Evolutionary conservation across 2,888 invertebrate genomes (phyloP).

Genomic region (Cerastis leucographa): DNA sequence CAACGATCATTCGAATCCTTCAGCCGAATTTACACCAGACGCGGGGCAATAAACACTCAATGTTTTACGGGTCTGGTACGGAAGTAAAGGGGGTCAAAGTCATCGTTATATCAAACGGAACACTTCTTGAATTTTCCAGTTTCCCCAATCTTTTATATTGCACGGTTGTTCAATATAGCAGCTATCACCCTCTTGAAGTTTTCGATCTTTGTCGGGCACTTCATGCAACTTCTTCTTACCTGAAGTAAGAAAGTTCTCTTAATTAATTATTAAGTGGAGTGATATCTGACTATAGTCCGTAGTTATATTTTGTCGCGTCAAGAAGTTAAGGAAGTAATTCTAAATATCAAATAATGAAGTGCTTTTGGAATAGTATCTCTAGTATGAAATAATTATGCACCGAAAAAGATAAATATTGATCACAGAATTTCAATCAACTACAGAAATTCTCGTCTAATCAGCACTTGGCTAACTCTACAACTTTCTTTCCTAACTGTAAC

Average conservation of each 20-base stretch:
- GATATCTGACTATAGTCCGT: background rate
- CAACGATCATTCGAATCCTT: constrained; percentile 27
- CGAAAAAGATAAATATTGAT: background rate
- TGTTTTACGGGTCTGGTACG: constrained; percentile 51
- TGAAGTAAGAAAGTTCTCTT: constrained; percentile 17
- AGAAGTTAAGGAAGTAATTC: background rate
- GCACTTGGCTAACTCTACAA: background rate
- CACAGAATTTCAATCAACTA: background rate
- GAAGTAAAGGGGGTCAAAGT: constrained; percentile 57
- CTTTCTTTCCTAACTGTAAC: background rate
- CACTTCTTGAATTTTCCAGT: constrained; percentile 50
- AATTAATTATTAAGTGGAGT: constrained; percentile 19
- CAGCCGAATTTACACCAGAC: constrained; percentile 40
- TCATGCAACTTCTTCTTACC: constrained; percentile 13
- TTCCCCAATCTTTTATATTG: constrained; percentile 30
- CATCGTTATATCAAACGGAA: constrained; percentile 59
- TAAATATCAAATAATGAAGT: background rate
- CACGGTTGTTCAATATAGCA: constrained; percentile 21
- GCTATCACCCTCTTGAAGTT: constrained; percentile 37
- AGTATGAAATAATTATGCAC: background rate
- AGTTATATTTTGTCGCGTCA: constrained; percentile 2
- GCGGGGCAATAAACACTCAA: constrained; percentile 46
- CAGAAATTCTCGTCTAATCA: background rate
- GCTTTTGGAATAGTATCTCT: background rate
- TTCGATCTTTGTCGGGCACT: constrained; percentile 12